Base-by-base conservation (phyloP, 64 coral and sea anemone genomes). In the Stylophora pistillata region DNA sequence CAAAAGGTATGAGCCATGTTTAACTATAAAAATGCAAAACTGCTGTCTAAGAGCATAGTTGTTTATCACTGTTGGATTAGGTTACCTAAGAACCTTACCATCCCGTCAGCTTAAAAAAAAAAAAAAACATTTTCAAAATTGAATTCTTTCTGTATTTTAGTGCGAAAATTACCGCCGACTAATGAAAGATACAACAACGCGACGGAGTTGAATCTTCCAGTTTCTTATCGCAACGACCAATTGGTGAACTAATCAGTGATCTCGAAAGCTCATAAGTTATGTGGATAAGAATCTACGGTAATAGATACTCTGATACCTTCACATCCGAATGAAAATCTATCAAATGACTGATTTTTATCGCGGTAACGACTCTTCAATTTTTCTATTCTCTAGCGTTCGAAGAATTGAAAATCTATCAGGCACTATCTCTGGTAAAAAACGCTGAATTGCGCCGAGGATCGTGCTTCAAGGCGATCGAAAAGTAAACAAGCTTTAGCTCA, bases 211-310 rank as follows among this genome's bases (percentile, higher is more conserved):
- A 53, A 41, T 25, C 31, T 41, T 84, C 27, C 62, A 70, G 66
- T 84, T 84, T 53, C 61, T 84, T 84, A 84, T 84, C 80, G 62
- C 80, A 84, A 69, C 17, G 69, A 53, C 33, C 80, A 84, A 84
- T 84, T 84, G 80, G 80, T 54, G 13, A 11, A 14, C 61, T 84
- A 70, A 84, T 84, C 80, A 84, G 34, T 82, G 31, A 41, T 37
- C 21, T 31, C 21, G 34, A 70, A 84, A 54, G 34, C 61, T 63
- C 56, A 68, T 64, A 63, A 66, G 20, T 21, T 82, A 82, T 64
- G 66, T 84, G 80, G 33, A 82, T 60, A 16, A 23, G 28, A 28
- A 52, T 56, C n/a, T 13, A 47, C 53, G 55, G 75, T 65, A 84
- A 84, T 64, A 31, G 29, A 82, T 82, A 82, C 34, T 30, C 13